A percentile compares a stretch with the other conserved stretches of the same genome.
These are phyloP conservation scores for Anser cygnoides DNA, from an alignment of 2,113 vertebrate genomes.

Conservation along the genomic window DNA sequence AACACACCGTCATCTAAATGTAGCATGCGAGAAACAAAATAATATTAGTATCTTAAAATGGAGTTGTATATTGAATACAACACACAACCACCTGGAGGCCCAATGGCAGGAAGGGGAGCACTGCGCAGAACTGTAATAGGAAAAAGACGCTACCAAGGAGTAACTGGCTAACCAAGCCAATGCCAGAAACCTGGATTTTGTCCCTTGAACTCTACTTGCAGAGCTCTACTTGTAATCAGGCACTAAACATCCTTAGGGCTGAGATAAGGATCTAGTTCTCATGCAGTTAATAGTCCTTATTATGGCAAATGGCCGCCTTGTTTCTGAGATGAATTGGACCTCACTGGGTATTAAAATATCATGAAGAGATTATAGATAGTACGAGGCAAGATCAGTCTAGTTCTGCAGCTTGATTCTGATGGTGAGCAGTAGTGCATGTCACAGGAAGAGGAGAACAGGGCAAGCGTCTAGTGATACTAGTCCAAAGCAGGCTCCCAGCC, in stretches of 20 bases:
- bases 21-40: background rate
- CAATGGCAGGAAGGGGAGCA: background rate
- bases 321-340: background rate
- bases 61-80: background rate
- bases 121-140: background rate
- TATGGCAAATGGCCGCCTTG: background rate
- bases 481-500: background rate
- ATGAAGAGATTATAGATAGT: background rate
- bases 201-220: background rate
- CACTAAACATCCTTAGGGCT: background rate
- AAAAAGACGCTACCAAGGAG: background rate
- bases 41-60: background rate
- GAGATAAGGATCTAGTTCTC: background rate
- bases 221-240: background rate
- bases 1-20: background rate
- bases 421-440: background rate
- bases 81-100: background rate
- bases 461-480: background rate
- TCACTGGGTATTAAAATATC: constrained; percentile 7
- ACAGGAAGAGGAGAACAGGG: background rate
- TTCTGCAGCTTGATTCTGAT: background rate
- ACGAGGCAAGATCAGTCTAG: background rate
- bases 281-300: constrained; percentile 4
- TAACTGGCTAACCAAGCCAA: background rate
- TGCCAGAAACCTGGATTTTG: background rate